These are phyloP conservation scores for Acleris sparsana DNA, from an alignment of 2,888 invertebrate genomes.

Conservation along the genomic window DNA sequence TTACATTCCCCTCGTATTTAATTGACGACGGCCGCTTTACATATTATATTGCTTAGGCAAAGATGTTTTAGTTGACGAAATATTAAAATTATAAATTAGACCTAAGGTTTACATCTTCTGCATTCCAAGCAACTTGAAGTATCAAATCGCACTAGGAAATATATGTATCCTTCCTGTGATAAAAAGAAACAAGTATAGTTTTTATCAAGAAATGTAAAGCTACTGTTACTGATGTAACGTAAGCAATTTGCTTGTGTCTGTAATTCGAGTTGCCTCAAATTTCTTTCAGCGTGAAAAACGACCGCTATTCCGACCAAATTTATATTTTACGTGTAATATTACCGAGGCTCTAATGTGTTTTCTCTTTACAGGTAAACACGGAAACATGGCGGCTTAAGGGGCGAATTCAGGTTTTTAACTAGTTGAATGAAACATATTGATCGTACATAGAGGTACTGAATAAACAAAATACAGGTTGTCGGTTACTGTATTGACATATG, in stretches of 20 bases:
- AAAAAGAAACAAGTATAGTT: not conserved
- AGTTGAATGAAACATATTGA: not conserved
- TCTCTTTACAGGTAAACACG: constrained; percentile 35
- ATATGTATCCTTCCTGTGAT: not conserved
- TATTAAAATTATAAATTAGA: constrained; percentile 19
- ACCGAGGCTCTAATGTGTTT: constrained; percentile 34
- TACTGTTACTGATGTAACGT: constrained; percentile 14
- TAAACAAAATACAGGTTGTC: too few relatives aligned
- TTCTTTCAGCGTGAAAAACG: constrained; percentile 24
- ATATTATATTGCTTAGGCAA: constrained; percentile 40
- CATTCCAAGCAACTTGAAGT: not conserved
- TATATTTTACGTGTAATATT: constrained; percentile 36
- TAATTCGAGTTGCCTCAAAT: constrained; percentile 28
- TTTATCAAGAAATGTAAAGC: not conserved
- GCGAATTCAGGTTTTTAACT: constrained; percentile 16
- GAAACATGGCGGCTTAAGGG: constrained; percentile 15
- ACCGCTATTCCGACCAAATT: constrained; percentile 27
- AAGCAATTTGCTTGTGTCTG: constrained; percentile 32
- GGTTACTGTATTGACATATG: too few relatives aligned
- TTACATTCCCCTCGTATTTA: constrained; percentile 58
- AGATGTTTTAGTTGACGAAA: constrained; percentile 18
- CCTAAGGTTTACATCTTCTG: constrained; percentile 16
- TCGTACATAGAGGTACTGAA: too few relatives aligned
- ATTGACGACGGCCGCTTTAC: constrained; percentile 52
- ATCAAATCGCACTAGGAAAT: not conserved